These are phyloP conservation scores for Protosalanx chinensis DNA, from an alignment of 2,797 vertebrate genomes.

Conservation along the genomic window DNA sequence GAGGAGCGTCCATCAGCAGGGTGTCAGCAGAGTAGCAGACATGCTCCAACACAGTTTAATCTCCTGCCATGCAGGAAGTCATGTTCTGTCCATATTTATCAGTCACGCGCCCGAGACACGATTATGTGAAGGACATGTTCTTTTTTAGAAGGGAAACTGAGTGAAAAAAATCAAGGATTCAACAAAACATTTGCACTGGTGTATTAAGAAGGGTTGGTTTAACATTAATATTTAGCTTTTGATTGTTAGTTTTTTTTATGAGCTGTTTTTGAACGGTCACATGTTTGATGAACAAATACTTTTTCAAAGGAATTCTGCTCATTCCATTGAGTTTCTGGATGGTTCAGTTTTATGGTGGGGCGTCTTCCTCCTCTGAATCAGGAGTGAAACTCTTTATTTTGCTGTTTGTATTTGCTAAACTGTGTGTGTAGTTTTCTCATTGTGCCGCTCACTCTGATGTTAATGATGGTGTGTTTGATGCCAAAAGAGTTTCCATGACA, in stretches of 20 bases:
- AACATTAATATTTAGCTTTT: conserved; percentile 15
- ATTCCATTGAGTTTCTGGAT: conserved; percentile 19
- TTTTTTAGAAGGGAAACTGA: conserved; percentile 40
- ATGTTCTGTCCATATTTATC: conserved; percentile 61
- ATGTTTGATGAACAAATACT: conserved; percentile 16
- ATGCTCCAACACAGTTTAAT: conserved; percentile 60
- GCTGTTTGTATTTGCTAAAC: background rate
- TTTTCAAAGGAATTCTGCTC: conserved; percentile 1
- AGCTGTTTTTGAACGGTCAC: conserved; percentile 41
- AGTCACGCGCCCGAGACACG: conserved; percentile 60
- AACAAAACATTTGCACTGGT: conserved; percentile 63
- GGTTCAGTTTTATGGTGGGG: background rate
- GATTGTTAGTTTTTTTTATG: conserved; percentile 34
- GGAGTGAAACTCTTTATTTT: background rate
- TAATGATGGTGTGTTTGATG: too few species aligned
- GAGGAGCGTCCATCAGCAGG: background rate
- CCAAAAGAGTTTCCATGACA: background rate
- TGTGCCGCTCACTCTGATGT: conserved; percentile 7
- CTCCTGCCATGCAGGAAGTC: conserved; percentile 93
- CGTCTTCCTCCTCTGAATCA: background rate
- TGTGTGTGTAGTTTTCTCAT: background rate
- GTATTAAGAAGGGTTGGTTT: conserved; percentile 40
- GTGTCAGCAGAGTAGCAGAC: conserved; percentile 16
- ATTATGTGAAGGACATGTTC: conserved; percentile 42
- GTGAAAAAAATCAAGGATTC: conserved; percentile 15